Conservation (phyloP, 2,888 invertebrate species). For the Vesta saturnalis region DNA sequence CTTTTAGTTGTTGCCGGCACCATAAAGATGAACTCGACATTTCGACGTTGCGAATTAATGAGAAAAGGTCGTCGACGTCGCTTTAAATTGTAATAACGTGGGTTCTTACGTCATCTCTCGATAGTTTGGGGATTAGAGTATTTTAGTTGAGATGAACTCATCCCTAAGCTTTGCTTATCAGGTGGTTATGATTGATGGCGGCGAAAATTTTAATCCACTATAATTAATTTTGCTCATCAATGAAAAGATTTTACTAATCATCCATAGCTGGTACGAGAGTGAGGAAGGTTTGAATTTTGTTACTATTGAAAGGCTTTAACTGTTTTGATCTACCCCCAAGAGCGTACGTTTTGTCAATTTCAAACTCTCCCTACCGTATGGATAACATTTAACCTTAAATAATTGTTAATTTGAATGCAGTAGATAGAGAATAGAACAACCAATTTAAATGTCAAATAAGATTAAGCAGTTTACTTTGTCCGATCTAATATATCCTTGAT, state of each 20-base stretch:
- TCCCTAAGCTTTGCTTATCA: background rate
- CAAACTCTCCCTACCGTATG: background rate
- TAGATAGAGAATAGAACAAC: conserved; percentile 41
- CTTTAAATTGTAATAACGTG: background rate
- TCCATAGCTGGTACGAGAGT: background rate
- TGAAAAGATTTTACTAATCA: background rate
- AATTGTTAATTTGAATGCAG: conserved; percentile 40
- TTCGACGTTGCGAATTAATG: background rate
- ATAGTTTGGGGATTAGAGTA: conserved; percentile 5
- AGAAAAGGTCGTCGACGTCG: background rate
- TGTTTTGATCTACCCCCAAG: background rate
- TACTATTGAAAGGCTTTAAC: background rate
- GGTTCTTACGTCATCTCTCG: background rate
- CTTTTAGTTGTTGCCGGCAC: no score
- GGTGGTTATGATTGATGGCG: conserved; percentile 3
- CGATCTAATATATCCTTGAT: conserved; percentile 51
- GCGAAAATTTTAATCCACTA: conserved; percentile 2
- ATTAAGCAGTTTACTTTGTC: conserved; percentile 55
- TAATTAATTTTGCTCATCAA: conserved; percentile 8
- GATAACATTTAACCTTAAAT: conserved; percentile 36
- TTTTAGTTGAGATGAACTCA: background rate
- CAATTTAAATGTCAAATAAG: conserved; percentile 56
- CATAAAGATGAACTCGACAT: background rate
- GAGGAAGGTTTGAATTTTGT: background rate
- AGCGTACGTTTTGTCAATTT: no score